Percentiles rank a stretch among this genome's conserved stretches.
These are phyloP conservation scores for Iguana delicatissima DNA, from an alignment of 2,797 vertebrate species.

Conservation along the genomic window DNA sequence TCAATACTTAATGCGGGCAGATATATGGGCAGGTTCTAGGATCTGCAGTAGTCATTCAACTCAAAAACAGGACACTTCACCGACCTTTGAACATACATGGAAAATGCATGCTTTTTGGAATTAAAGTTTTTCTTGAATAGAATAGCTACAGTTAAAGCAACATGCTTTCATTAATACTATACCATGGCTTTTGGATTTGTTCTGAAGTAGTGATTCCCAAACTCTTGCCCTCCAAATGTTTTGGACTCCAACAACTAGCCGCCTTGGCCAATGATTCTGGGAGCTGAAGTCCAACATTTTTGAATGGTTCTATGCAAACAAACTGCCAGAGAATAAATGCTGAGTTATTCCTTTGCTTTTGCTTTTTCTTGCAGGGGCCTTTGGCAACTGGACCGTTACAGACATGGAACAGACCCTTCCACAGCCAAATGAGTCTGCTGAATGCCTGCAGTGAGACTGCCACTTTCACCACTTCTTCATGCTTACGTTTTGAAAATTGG, in stretches of 20 bases:
- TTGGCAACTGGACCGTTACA: rapidly evolving
- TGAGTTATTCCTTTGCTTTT: constrained; percentile 15
- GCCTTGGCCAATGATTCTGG: too few species aligned
- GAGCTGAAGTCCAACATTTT: neutral
- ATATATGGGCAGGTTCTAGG: rapidly evolving
- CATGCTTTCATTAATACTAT: neutral
- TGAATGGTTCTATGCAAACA: neutral
- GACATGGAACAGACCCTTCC: neutral
- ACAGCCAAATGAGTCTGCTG: neutral
- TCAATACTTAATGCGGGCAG: neutral
- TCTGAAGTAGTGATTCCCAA: neutral
- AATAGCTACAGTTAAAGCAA: neutral
- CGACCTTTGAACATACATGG: neutral
- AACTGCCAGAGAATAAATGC: neutral
- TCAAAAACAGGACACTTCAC: constrained; percentile 10
- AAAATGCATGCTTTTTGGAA: constrained; percentile 38
- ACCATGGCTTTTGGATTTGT: neutral
- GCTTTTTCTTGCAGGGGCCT: neutral
- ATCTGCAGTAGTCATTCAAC: constrained; percentile 7
- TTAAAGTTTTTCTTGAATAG: constrained; percentile 22
- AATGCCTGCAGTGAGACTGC: neutral
- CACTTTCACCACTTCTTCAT: neutral
- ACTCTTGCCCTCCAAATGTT: too few species aligned
- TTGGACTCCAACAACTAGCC: too few species aligned
- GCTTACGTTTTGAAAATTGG: neutral